Evolutionary conservation across 2,797 vertebrate genomes (phyloP).

Genomic region (Nyctalus aviator): DNA sequence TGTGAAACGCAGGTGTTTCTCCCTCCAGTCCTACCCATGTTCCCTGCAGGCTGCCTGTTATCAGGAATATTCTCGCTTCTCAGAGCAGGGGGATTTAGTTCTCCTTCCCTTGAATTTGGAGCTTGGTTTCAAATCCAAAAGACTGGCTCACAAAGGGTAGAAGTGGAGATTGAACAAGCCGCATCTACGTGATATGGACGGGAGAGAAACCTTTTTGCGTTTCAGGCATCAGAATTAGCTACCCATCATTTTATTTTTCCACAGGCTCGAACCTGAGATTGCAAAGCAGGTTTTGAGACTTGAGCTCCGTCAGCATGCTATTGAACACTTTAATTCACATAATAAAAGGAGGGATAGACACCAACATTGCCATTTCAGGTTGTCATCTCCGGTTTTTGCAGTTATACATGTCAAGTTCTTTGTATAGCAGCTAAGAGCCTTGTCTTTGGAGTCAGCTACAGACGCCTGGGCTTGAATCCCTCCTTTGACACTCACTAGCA

Average conservation of each 20-base stretch:
- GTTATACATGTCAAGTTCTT: conserved; percentile 36
- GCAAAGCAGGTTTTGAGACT: conserved; percentile 50
- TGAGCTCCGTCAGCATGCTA: not conserved
- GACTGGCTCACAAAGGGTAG: not conserved
- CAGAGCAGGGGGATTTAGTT: conserved; percentile 2
- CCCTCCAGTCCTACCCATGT: not conserved
- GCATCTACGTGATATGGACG: fast-evolving
- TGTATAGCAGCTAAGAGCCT: not conserved
- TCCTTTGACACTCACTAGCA: not conserved
- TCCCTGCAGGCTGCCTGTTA: not conserved
- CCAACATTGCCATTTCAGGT: not conserved
- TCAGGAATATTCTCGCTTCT: not conserved
- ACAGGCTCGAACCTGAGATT: not conserved
- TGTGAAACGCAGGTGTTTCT: conserved; percentile 23
- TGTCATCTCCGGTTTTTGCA: not conserved
- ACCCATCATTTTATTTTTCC: not conserved
- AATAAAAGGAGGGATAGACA: not conserved
- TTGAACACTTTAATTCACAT: conserved; percentile 38
- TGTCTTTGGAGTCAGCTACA: conserved; percentile 31
- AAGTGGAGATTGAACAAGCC: not conserved
- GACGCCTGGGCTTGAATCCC: not conserved
- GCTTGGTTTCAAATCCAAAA: conserved; percentile 12
- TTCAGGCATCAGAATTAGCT: not conserved
- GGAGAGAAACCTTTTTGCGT: not conserved
- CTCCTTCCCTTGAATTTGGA: conserved; percentile 9